Evolutionary conservation across 2,888 invertebrate species (phyloP).

Genomic region (Ernsta delagoae): DNA sequence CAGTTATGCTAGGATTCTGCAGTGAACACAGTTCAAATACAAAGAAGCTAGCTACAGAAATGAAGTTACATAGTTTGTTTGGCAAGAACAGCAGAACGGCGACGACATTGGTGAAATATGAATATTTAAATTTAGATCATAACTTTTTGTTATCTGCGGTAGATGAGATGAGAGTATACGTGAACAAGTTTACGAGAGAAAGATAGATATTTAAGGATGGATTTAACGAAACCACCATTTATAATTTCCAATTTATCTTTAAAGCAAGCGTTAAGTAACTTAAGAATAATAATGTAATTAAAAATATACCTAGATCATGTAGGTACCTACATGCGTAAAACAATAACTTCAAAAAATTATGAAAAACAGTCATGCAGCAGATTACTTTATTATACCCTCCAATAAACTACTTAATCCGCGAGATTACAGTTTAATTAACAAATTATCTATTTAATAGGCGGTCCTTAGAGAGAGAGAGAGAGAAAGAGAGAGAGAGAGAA

Average conservation of each 20-base stretch:
- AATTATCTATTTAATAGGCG: too few species aligned
- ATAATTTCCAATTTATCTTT: neutral
- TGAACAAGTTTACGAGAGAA: neutral
- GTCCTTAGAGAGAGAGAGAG: too few species aligned
- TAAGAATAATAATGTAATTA: too few species aligned
- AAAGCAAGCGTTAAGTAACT: too few species aligned
- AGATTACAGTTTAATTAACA: too few species aligned
- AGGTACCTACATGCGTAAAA: too few species aligned
- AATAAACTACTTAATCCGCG: too few species aligned
- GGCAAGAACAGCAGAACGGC: slow-evolving; percentile 9
- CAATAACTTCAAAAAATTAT: too few species aligned
- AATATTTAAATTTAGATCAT: slow-evolving; percentile 16
- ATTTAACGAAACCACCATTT: neutral
- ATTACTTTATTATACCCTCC: too few species aligned
- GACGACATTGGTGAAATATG: slow-evolving; percentile 29
- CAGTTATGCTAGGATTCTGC: slow-evolving; percentile 8
- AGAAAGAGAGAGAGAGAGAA: too few species aligned
- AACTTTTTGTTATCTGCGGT: slow-evolving; percentile 8
- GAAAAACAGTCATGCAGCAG: too few species aligned
- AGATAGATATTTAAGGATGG: neutral
- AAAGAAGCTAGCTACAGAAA: slow-evolving; percentile 20
- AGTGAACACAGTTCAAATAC: slow-evolving; percentile 15
- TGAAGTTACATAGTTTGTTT: slow-evolving; percentile 32
- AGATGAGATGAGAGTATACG: neutral
- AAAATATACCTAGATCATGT: too few species aligned